These are phyloP conservation scores for Drosophila fuyamai DNA, from an alignment of 1,140 invertebrate genomes.

Conservation along the genomic window DNA sequence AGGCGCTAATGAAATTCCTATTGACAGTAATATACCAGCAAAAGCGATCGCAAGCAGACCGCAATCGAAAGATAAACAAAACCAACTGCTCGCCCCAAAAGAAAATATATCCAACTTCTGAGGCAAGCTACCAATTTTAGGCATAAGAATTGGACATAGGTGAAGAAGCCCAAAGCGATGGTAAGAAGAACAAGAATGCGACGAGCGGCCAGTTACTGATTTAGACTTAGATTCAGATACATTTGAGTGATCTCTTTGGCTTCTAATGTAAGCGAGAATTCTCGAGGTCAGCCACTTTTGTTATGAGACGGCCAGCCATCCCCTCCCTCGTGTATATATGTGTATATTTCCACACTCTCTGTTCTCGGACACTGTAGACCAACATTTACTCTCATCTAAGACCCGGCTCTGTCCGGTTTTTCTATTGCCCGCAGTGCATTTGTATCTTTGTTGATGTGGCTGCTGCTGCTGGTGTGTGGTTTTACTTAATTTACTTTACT, in stretches of 20 bases:
- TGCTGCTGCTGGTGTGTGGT: constrained; percentile 53
- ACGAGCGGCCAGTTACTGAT: constrained; percentile 11
- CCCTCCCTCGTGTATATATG: constrained; percentile 11
- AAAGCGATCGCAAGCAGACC: constrained; percentile 16
- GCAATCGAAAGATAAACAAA: constrained; percentile 39
- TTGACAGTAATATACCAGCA: constrained; percentile 19
- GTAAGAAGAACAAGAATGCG: constrained; percentile 17
- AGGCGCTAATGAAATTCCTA: constrained; percentile 36
- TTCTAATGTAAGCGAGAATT: constrained; percentile 46
- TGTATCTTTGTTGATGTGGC: constrained; percentile 24
- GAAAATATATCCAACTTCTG: constrained; percentile 32
- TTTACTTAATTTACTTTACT: constrained; percentile 80
- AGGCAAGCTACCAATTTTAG: constrained; percentile 66
- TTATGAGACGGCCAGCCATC: constrained; percentile 26
- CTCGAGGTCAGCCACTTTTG: constrained; percentile 76
- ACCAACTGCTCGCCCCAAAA: constrained; percentile 25
- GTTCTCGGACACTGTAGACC: constrained; percentile 71
- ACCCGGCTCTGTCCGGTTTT: constrained; percentile 60
- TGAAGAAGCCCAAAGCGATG: constrained; percentile 38
- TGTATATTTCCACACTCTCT: constrained; percentile 35
- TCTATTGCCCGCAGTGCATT: constrained; percentile 52
- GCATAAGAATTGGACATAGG: constrained; percentile 38
- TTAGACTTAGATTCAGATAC: constrained; percentile 37
- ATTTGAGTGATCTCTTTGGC: constrained; percentile 63
- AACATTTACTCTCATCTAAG: constrained; percentile 65